Conservation (phyloP, 37 sponge, comb jelly and placozoan species). For the Oscarella lobularis region DNA sequence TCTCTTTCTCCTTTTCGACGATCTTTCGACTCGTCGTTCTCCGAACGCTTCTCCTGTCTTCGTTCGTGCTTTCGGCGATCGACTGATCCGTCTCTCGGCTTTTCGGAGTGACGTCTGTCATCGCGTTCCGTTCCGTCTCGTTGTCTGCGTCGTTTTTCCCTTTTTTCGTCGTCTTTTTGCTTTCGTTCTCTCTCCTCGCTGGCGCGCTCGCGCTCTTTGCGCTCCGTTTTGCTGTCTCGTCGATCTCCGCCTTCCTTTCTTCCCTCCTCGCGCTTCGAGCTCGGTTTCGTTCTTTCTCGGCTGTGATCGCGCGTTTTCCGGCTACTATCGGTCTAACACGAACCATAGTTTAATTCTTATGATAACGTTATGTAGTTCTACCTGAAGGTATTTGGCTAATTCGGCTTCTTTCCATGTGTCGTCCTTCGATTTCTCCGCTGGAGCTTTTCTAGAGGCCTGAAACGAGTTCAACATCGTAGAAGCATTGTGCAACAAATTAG, state of each 20-base stretch:
- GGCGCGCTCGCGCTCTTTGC: too few species aligned
- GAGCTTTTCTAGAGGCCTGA: too few species aligned
- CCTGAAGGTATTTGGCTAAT: conserved; percentile 21
- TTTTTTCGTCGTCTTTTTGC: neutral
- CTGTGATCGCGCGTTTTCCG: too few species aligned
- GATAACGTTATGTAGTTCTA: too few species aligned
- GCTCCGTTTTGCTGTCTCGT: too few species aligned
- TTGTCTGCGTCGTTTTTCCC: neutral
- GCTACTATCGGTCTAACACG: too few species aligned
- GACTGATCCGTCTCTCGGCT: neutral
- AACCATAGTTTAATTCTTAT: too few species aligned
- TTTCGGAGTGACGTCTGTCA: neutral
- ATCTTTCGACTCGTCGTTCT: too few species aligned
- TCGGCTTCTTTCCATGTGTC: conserved; percentile 65
- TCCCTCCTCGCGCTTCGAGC: too few species aligned
- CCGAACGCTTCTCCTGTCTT: neutral
- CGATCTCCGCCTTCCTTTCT: neutral
- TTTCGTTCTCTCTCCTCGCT: neutral
- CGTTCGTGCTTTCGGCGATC: neutral
- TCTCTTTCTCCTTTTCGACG: neutral
- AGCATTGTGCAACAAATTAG: too few species aligned
- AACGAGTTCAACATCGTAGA: too few species aligned
- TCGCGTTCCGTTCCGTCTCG: neutral
- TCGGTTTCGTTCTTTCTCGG: too few species aligned
- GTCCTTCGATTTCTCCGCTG: conserved; percentile 41